These are phyloP conservation scores for Agapostemon virescens DNA, from an alignment of 2,888 invertebrate species.

Conservation along the genomic window DNA sequence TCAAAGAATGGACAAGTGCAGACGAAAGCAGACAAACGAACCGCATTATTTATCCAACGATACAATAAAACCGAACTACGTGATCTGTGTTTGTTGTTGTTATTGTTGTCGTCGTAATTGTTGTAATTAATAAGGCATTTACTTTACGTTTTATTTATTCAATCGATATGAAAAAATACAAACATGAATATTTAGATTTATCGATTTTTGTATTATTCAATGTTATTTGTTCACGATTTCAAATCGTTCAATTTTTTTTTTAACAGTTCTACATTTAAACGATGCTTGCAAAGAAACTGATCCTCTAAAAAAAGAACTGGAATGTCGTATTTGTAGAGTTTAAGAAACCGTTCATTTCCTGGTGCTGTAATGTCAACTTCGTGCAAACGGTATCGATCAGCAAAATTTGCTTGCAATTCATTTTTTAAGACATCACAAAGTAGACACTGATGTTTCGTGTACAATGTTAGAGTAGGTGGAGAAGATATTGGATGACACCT, in stretches of 20 bases:
- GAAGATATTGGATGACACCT: conserved; percentile 73
- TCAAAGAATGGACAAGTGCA: conserved; percentile 37
- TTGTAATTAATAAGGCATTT: background rate
- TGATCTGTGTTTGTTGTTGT: background rate
- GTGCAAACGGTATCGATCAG: conserved; percentile 84
- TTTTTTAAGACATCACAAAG: conserved; percentile 90
- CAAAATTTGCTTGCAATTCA: conserved; percentile 83
- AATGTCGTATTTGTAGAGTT: conserved; percentile 91
- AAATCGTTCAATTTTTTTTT: conserved; percentile 81
- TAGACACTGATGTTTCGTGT: conserved; percentile 90
- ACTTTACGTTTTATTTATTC: background rate
- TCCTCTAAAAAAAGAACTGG: conserved; percentile 94
- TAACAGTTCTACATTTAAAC: conserved; percentile 84
- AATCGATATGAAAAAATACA: background rate
- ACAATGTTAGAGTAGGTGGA: conserved; percentile 87
- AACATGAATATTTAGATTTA: background rate
- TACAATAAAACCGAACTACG: background rate
- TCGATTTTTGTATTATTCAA: background rate
- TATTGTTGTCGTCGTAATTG: background rate
- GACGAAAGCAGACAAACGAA: conserved; percentile 50
- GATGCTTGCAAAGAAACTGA: conserved; percentile 90
- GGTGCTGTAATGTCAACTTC: conserved; percentile 89
- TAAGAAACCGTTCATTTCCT: conserved; percentile 87
- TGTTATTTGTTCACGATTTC: background rate
- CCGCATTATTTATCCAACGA: conserved; percentile 31